Percentiles rank a stretch among this genome's conserved stretches.
phyloP scores from a whole-genome alignment of 1,140 invertebrate genomes.

The Chionoecetes opilio region DNA sequence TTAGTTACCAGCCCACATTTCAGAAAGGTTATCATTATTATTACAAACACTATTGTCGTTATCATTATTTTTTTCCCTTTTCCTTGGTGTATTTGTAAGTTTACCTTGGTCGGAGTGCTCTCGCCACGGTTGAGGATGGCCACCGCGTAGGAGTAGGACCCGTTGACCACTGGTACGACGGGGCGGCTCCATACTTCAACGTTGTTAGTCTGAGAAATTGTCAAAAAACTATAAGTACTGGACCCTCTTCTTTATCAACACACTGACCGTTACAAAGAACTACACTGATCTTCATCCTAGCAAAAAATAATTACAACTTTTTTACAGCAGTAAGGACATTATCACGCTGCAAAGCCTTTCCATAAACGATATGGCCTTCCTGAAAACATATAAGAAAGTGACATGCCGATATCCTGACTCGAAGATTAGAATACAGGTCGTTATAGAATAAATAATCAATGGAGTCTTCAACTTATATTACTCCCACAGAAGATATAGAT shows the following conservation, averaged over 20 bases:
- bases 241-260: slow-evolving; percentile 83
- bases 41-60: too few species aligned
- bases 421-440: background rate
- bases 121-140: slow-evolving; percentile 95
- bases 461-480: too few species aligned
- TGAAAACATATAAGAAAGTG: too few species aligned
- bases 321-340: background rate
- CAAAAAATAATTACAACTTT: background rate
- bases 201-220: slow-evolving; percentile 90
- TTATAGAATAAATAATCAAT: background rate
- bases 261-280: slow-evolving; percentile 82
- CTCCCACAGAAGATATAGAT: too few species aligned
- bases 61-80: background rate
- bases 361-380: too few species aligned
- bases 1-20: too few species aligned
- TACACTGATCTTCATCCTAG: background rate
- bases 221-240: too few species aligned
- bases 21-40: too few species aligned
- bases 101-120: slow-evolving; percentile 94
- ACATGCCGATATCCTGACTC: background rate
- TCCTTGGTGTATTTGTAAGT: background rate
- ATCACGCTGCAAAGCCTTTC: background rate
- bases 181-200: slow-evolving; percentile 97
- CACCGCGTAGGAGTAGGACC: slow-evolving; percentile 94
- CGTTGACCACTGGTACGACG: slow-evolving; percentile 91